Evolutionary conservation across 2,888 invertebrate genomes (phyloP).

Genomic region (Tricholauxania praeusta): DNA sequence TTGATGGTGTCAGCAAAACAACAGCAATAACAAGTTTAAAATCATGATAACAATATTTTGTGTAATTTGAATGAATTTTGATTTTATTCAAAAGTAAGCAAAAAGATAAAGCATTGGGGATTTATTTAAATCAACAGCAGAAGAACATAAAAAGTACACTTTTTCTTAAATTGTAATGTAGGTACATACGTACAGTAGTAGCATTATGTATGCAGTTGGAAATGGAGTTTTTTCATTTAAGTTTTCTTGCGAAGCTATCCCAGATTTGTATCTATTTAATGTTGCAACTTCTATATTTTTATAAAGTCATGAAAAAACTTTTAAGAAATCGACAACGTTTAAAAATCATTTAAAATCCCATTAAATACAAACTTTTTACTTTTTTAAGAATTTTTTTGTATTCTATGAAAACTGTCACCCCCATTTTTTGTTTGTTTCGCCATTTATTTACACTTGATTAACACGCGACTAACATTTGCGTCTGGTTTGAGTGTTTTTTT

Average conservation of each 20-base stretch:
- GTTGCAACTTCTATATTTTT: no score
- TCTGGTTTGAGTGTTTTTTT: constrained; percentile 56
- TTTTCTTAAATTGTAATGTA: no score
- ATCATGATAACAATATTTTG: constrained; percentile 56
- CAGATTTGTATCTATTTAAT: no score
- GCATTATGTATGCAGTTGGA: no score
- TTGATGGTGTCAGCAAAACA: constrained; percentile 21
- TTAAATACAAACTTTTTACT: constrained; percentile 49
- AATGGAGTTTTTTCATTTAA: no score
- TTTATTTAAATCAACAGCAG: no score
- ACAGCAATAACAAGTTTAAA: constrained; percentile 43
- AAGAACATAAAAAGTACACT: no score
- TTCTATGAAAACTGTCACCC: constrained; percentile 52
- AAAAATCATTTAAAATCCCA: constrained; percentile 65
- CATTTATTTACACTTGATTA: constrained; percentile 67
- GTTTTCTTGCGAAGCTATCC: no score
- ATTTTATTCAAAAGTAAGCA: constrained; percentile 34
- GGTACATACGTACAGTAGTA: no score
- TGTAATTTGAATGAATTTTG: constrained; percentile 60
- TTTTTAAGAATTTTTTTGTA: background rate
- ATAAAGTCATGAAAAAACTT: background rate
- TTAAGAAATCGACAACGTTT: constrained; percentile 52
- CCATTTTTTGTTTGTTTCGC: constrained; percentile 54
- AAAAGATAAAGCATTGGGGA: no score
- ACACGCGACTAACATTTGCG: constrained; percentile 66